phyloP scores from a whole-genome alignment of 2,888 invertebrate species.

The Bibio marci region DNA sequence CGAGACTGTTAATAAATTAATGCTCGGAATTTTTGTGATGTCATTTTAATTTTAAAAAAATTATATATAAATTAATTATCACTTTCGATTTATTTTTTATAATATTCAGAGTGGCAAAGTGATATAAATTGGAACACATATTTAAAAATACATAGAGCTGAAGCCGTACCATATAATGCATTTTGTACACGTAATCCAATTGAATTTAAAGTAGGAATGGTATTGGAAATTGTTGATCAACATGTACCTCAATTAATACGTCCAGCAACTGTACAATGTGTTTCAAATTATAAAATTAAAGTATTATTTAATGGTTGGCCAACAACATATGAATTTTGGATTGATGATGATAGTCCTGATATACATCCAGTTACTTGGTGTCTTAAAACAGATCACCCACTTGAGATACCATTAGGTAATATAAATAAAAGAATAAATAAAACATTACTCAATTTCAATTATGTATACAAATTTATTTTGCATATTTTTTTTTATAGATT shows the following conservation, averaged over 20 bases:
- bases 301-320: conserved; percentile 86
- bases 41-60: too few species aligned
- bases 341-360: conserved; percentile 80
- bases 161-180: conserved; percentile 61
- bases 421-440: background rate
- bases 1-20: too few species aligned
- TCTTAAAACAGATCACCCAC: conserved; percentile 67
- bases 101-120: too few species aligned
- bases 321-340: conserved; percentile 65
- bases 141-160: conserved; percentile 52
- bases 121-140: conserved; percentile 54
- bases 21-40: too few species aligned
- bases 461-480: conserved; percentile 4
- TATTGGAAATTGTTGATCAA: conserved; percentile 74
- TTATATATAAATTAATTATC: too few species aligned
- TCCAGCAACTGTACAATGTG: conserved; percentile 64
- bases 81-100: too few species aligned
- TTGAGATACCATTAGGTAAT: conserved; percentile 69
- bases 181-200: conserved; percentile 65
- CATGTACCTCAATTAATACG: conserved; percentile 68
- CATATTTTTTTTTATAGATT: conserved; percentile 34
- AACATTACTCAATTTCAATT: background rate
- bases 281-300: conserved; percentile 55
- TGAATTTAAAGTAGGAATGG: conserved; percentile 70
- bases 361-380: conserved; percentile 90